A percentile compares a stretch with the other conserved stretches of the same genome.
Evolutionary conservation across 2,797 vertebrate species (phyloP).

Genomic region (Neosilurus mollespiculum): DNA sequence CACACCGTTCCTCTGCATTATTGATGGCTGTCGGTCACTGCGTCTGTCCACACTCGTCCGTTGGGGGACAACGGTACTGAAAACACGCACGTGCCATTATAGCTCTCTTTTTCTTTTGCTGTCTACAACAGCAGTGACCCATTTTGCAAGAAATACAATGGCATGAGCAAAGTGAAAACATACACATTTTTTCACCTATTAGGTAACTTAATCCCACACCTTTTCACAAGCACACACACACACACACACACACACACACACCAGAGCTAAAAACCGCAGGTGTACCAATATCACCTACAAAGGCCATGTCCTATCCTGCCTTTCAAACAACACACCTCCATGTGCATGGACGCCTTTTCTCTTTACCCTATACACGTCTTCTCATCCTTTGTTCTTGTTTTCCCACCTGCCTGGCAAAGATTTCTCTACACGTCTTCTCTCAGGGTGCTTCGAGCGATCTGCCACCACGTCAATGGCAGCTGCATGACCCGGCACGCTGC

Average conservation of each 20-base stretch:
- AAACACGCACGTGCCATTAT: conserved; percentile 35
- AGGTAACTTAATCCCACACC: conserved; percentile 14
- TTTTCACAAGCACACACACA: background rate
- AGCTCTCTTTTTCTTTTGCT: conserved; percentile 24
- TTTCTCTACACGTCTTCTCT: conserved; percentile 49
- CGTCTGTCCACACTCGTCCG: conserved; percentile 70
- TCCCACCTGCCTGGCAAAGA: conserved; percentile 58
- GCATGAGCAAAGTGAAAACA: conserved; percentile 7
- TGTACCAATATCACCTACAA: conserved; percentile 51
- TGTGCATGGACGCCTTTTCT: conserved; percentile 10
- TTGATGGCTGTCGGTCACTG: conserved; percentile 71
- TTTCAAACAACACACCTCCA: conserved; percentile 30
- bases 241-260: background rate
- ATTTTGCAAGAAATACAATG: conserved; percentile 1
- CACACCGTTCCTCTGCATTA: conserved; percentile 68
- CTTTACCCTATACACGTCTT: conserved; percentile 7
- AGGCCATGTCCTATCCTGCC: conserved; percentile 45
- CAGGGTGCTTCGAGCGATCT: conserved; percentile 19
- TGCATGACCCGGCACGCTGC: conserved; percentile 54
- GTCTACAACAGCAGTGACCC: conserved; percentile 4
- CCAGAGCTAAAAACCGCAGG: conserved; percentile 42
- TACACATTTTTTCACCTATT: background rate
- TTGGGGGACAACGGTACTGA: conserved; percentile 47
- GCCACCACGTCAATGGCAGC: conserved; percentile 52
- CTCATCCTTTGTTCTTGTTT: conserved; percentile 62